Evolutionary conservation across 2,888 invertebrate genomes (phyloP).

Genomic region (Nymphalis c-album): DNA sequence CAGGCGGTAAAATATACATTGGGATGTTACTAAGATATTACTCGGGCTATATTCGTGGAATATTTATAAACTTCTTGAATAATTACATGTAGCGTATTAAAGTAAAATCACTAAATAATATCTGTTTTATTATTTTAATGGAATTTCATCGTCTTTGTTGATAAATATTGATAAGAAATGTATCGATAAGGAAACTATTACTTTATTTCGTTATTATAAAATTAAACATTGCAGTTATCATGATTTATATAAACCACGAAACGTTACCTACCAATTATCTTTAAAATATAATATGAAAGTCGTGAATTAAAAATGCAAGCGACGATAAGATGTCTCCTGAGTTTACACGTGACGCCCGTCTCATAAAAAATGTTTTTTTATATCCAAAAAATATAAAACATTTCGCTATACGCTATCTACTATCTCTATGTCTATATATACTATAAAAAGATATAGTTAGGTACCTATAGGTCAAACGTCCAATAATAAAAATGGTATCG

Average conservation of each 20-base stretch:
- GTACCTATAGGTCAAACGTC: too few species aligned
- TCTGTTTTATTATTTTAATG: conserved; percentile 2
- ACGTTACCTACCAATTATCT: conserved; percentile 4
- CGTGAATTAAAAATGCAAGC: conserved; percentile 1
- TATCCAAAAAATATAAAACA: background rate
- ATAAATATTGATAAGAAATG: conserved; percentile 5
- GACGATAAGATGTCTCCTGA: conserved; percentile 4
- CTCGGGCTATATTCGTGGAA: too few species aligned
- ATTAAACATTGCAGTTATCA: conserved; percentile 8
- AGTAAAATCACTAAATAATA: too few species aligned
- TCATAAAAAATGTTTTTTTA: background rate
- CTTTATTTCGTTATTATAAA: conserved; percentile 1
- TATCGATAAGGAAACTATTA: background rate
- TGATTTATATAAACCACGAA: background rate
- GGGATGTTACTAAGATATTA: too few species aligned
- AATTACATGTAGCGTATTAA: too few species aligned
- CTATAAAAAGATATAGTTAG: too few species aligned
- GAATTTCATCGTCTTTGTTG: background rate
- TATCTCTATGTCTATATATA: too few species aligned
- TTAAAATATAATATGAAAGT: conserved; percentile 7
- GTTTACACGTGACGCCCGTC: background rate
- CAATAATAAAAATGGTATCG: too few species aligned
- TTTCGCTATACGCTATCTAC: background rate
- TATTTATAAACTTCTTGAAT: too few species aligned
- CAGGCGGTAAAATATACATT: too few species aligned